These are phyloP conservation scores for Poeciliopsis gracilis DNA, from an alignment of 2,797 vertebrate genomes.

Conservation along the genomic window DNA sequence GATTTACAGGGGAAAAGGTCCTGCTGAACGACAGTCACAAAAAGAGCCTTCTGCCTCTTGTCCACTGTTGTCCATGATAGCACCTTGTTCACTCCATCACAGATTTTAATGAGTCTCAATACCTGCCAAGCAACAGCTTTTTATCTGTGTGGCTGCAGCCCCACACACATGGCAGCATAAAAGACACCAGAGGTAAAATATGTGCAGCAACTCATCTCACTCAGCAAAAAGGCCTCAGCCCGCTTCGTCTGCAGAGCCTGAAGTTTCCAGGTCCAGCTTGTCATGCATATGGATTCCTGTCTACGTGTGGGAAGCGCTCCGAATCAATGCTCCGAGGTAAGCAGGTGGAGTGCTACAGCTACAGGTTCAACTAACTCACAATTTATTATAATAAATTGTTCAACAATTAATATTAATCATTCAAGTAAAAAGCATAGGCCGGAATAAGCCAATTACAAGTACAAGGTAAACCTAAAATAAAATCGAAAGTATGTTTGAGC, in stretches of 20 bases:
- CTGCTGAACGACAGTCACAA: not conserved
- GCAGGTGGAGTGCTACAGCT: not conserved
- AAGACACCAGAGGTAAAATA: not conserved
- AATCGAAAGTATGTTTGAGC: not conserved
- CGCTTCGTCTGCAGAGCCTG: not conserved
- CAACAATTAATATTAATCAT: not conserved
- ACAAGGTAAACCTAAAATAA: not conserved
- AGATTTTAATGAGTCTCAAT: not conserved
- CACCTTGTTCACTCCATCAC: not conserved
- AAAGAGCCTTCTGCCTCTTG: not conserved
- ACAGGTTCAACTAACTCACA: not conserved
- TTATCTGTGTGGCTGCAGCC: not conserved
- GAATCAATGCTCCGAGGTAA: not conserved
- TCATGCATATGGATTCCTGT: not conserved
- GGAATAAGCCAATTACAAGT: not conserved
- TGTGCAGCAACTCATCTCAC: not conserved
- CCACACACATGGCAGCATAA: not conserved
- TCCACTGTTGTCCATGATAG: not conserved
- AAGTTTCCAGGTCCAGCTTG: not conserved
- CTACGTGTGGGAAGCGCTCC: not conserved
- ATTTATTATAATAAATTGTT: not conserved
- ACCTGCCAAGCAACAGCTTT: not conserved
- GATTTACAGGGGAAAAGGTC: not conserved
- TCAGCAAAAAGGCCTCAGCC: not conserved
- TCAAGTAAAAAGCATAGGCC: not conserved